Evolutionary conservation across 2,113 vertebrate species (phyloP).

Genomic region (Rhizomys pruinosus): DNA sequence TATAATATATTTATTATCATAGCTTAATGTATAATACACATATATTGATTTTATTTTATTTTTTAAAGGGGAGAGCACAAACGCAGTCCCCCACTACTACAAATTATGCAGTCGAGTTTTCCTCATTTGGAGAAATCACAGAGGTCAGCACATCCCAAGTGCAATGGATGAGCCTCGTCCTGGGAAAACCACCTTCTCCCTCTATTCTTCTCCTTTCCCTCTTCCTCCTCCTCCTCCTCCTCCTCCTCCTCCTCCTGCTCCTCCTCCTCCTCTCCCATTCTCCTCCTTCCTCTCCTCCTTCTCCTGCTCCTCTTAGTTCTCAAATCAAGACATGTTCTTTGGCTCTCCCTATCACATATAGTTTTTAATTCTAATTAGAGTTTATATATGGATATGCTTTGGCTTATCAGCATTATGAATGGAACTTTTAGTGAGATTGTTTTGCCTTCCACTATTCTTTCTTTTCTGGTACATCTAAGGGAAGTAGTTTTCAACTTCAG

Average conservation of each 20-base stretch:
- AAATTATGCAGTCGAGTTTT: too few species aligned
- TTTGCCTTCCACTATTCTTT: not conserved
- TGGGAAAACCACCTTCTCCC: not conserved
- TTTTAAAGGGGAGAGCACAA: too few species aligned
- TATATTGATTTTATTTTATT: too few species aligned
- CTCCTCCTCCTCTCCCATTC: not conserved
- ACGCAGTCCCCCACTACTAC: too few species aligned
- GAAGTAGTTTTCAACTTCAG: not conserved
- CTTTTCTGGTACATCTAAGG: not conserved
- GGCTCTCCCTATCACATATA: not conserved
- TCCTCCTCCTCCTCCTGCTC: not conserved
- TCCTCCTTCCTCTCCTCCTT: too few species aligned
- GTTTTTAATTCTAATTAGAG: not conserved
- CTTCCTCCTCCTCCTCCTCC: not conserved
- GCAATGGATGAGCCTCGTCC: too few species aligned
- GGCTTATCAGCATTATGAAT: not conserved
- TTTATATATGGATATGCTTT: not conserved
- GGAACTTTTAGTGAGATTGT: not conserved
- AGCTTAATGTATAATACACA: not conserved
- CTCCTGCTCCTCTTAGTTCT: not conserved
- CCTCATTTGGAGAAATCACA: too few species aligned
- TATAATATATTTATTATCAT: not conserved
- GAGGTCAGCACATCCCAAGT: too few species aligned
- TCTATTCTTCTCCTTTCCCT: fast-evolving
- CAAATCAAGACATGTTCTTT: not conserved